Evolutionary conservation across 2,113 vertebrate genomes (phyloP).

Genomic region (Callionymus lyra): DNA sequence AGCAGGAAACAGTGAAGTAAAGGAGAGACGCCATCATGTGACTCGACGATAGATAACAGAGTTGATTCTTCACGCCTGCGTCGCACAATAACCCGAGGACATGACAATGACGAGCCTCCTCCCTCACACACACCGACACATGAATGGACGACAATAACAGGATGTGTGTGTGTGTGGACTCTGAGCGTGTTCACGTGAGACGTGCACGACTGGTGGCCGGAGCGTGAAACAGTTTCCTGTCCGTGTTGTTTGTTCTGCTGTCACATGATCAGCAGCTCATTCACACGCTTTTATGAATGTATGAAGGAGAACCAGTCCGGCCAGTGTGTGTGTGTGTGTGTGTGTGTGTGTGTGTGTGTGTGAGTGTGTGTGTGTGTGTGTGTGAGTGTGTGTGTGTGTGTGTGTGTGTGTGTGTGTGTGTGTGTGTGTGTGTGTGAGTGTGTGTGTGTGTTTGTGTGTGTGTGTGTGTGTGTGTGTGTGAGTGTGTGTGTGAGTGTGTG

Average conservation of each 20-base stretch:
- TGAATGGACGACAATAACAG: conserved; percentile 52
- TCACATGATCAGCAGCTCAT: conserved; percentile 4
- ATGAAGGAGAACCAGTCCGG: conserved; percentile 8
- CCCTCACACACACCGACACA: conserved; percentile 26
- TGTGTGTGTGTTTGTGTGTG: conserved; percentile 6
- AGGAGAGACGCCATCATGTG: background rate
- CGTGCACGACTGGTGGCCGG: background rate
- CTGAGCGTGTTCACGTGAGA: conserved; percentile 2
- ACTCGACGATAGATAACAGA: conserved; percentile 8
- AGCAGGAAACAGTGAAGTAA: background rate
- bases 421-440: conserved; percentile 6
- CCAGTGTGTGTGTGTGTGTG: conserved; percentile 15
- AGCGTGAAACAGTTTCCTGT: background rate
- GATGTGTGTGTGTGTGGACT: conserved; percentile 28
- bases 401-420: conserved; percentile 6
- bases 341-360: conserved; percentile 16
- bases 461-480: conserved; percentile 4
- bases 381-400: conserved; percentile 5
- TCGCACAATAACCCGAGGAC: conserved; percentile 1
- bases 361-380: conserved; percentile 3
- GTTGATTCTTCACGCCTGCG: conserved; percentile 18
- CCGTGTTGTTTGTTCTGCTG: conserved; percentile 5
- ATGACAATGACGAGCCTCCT: conserved; percentile 18
- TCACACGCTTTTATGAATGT: conserved; percentile 12
- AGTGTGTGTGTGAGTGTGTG: conserved; percentile 7